A percentile compares a stretch with the other conserved stretches of the same genome.
Evolutionary conservation across 2,797 vertebrate genomes (phyloP).

Genomic region (Sphaeramia orbicularis): DNA sequence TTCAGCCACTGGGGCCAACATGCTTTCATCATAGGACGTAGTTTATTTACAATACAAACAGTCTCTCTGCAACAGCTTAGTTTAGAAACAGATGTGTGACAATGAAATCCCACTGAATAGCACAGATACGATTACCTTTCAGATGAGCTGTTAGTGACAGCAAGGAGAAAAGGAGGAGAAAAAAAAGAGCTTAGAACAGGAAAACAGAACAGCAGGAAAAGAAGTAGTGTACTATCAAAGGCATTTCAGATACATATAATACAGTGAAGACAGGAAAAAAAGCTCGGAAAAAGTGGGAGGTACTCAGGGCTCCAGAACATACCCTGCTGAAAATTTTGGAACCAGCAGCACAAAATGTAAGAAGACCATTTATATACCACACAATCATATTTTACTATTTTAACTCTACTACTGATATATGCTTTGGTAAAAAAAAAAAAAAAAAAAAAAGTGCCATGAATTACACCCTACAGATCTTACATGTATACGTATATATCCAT

Average conservation of each 20-base stretch:
- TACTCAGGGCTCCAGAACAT: no score
- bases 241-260: slow-evolving; percentile 32
- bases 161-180: slow-evolving; percentile 87
- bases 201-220: slow-evolving; percentile 77
- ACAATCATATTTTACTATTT: no score
- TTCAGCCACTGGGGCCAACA: slow-evolving; percentile 23
- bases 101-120: slow-evolving; percentile 87
- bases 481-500: no score
- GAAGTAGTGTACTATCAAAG: slow-evolving; percentile 25
- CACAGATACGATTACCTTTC: slow-evolving; percentile 91
- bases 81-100: slow-evolving; percentile 84
- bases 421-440: no score
- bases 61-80: slow-evolving; percentile 71
- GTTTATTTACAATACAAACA: slow-evolving; percentile 24
- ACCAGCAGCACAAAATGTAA: no score
- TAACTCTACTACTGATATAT: no score
- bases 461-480: no score
- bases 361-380: no score
- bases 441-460: no score
- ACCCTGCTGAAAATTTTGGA: no score
- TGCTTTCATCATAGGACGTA: slow-evolving; percentile 48
- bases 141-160: slow-evolving; percentile 94
- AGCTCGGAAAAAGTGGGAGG: slow-evolving; percentile 16
- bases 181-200: slow-evolving; percentile 76
- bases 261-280: slow-evolving; percentile 10